phyloP scores from a whole-genome alignment of 2,797 vertebrate genomes.

The Sebastes baramenuke region DNA sequence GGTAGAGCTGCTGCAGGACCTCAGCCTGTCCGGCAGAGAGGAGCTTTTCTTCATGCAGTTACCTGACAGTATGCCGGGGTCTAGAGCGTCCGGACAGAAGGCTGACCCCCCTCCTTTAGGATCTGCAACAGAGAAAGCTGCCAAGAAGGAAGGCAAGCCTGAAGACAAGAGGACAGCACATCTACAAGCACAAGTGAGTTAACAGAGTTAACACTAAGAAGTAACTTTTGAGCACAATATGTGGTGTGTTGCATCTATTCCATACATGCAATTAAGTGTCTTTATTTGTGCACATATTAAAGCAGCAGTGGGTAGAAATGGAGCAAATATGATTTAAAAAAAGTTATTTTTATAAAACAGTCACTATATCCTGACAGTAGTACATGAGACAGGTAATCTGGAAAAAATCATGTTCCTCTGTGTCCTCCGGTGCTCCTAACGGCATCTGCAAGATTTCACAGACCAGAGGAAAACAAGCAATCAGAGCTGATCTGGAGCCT shows the following conservation, averaged over 20 bases:
- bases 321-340: no score
- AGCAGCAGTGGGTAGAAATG: no score
- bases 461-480: no score
- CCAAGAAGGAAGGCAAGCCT: slow-evolving; percentile 60
- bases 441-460: no score
- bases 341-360: no score
- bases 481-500: no score
- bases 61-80: slow-evolving; percentile 79
- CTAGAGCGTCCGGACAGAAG: slow-evolving; percentile 17
- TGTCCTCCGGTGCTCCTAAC: no score
- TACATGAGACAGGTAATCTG: no score
- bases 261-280: background rate
- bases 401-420: no score
- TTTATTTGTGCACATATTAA: no score
- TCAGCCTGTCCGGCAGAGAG: slow-evolving; percentile 74
- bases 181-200: slow-evolving; percentile 66
- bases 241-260: background rate
- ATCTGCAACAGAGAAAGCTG: slow-evolving; percentile 28
- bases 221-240: background rate
- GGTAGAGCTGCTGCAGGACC: slow-evolving; percentile 73
- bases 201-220: background rate
- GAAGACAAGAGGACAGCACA: slow-evolving; percentile 63
- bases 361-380: no score
- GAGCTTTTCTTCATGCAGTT: slow-evolving; percentile 85
- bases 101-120: background rate